phyloP scores from a whole-genome alignment of 2,888 invertebrate genomes.

The Sipunculus nudus region DNA sequence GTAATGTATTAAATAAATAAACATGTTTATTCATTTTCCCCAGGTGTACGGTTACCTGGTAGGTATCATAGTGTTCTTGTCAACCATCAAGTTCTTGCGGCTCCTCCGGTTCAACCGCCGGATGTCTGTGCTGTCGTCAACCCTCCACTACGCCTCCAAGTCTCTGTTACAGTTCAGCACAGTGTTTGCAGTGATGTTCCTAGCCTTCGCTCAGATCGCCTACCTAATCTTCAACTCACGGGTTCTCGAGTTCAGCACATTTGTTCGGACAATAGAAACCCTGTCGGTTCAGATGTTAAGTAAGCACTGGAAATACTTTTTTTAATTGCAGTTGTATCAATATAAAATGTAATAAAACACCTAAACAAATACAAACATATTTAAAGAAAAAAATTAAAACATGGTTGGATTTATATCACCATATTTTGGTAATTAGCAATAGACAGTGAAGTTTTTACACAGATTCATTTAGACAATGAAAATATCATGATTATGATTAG shows the following conservation, averaged over 20 bases:
- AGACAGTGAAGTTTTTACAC: too few species aligned
- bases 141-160: slow-evolving; percentile 50
- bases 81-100: slow-evolving; percentile 65
- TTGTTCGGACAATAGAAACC: slow-evolving; percentile 52
- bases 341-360: too few species aligned
- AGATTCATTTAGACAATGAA: too few species aligned
- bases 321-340: too few species aligned
- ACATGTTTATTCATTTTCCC: neutral
- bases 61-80: slow-evolving; percentile 64
- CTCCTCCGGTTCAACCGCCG: slow-evolving; percentile 39
- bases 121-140: slow-evolving; percentile 50
- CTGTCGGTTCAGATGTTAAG: slow-evolving; percentile 59
- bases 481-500: too few species aligned
- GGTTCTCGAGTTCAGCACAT: slow-evolving; percentile 44
- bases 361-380: too few species aligned
- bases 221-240: slow-evolving; percentile 43
- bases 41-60: slow-evolving; percentile 61
- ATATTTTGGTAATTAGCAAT: too few species aligned
- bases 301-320: too few species aligned
- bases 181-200: slow-evolving; percentile 53
- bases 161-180: slow-evolving; percentile 58
- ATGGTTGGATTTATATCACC: too few species aligned
- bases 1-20: too few species aligned
- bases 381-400: too few species aligned
- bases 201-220: slow-evolving; percentile 44